Conservation (phyloP, 2,888 invertebrate species). For the Xestia c-nigrum region DNA sequence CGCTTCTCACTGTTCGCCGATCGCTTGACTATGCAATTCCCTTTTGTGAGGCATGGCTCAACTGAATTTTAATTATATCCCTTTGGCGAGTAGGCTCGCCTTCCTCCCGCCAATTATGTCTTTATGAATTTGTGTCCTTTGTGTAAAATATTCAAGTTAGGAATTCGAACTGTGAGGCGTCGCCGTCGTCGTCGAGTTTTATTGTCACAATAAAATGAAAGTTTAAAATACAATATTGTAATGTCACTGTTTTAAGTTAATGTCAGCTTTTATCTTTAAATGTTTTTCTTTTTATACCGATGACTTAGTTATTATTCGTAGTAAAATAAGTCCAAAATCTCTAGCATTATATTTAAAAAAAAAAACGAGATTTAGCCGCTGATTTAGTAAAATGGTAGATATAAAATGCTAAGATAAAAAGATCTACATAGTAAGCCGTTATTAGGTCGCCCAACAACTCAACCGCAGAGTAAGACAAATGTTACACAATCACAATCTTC, state of each 20-base stretch:
- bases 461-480: slow-evolving; percentile 58
- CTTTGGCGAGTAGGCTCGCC: slow-evolving; percentile 44
- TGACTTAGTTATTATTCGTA: background rate
- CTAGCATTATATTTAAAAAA: slow-evolving; percentile 1
- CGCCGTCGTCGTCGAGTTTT: slow-evolving; percentile 23
- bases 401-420: slow-evolving; percentile 44
- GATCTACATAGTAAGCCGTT: slow-evolving; percentile 40
- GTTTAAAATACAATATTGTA: slow-evolving; percentile 17
- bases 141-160: slow-evolving; percentile 53
- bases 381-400: slow-evolving; percentile 22
- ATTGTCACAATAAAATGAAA: slow-evolving; percentile 44
- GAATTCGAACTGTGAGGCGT: slow-evolving; percentile 24
- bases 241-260: background rate
- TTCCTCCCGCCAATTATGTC: slow-evolving; percentile 45
- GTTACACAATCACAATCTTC: slow-evolving; percentile 52
- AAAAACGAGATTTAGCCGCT: background rate
- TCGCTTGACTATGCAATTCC: slow-evolving; percentile 56
- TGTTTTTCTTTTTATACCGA: background rate
- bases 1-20: slow-evolving; percentile 18
- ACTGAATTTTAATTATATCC: slow-evolving; percentile 64
- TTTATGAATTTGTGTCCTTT: slow-evolving; percentile 57
- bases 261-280: background rate
- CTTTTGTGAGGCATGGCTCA: slow-evolving; percentile 52
- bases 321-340: background rate
- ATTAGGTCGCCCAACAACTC: slow-evolving; percentile 26